These are phyloP conservation scores for Polyploca ridens DNA, from an alignment of 2,888 invertebrate genomes.

Conservation along the genomic window DNA sequence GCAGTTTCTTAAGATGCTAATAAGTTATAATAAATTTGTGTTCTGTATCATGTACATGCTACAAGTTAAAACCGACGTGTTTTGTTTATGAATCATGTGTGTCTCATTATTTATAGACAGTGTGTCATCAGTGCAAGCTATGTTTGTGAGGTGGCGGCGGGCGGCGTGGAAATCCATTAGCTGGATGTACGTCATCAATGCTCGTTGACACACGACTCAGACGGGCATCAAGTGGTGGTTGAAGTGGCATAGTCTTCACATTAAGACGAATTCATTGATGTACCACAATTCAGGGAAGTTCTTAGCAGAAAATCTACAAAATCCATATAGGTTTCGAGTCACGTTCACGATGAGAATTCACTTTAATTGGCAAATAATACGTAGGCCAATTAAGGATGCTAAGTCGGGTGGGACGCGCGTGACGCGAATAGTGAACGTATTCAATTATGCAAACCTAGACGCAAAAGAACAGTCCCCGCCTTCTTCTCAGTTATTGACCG, in stretches of 20 bases:
- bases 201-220: conserved; percentile 33
- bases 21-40: background rate
- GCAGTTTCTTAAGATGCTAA: background rate
- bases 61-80: background rate
- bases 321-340: conserved; percentile 79
- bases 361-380: conserved; percentile 86
- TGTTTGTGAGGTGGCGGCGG: conserved; percentile 36
- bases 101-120: conserved; percentile 40
- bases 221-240: conserved; percentile 33
- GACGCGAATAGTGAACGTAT: conserved; percentile 79
- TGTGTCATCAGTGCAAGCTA: conserved; percentile 36
- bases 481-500: conserved; percentile 57
- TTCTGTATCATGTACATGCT: too few relatives aligned
- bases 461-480: conserved; percentile 66
- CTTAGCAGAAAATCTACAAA: conserved; percentile 57
- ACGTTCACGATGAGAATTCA: conserved; percentile 82
- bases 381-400: conserved; percentile 84
- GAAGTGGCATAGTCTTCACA: conserved; percentile 16
- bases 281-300: conserved; percentile 56
- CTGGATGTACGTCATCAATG: conserved; percentile 43
- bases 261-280: conserved; percentile 51
- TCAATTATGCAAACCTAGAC: conserved; percentile 82
- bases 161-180: conserved; percentile 43
- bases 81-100: conserved; percentile 26
- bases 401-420: conserved; percentile 81